Base-by-base conservation (phyloP, 2,888 invertebrate genomes). In the Drosophila austrosaltans region DNA sequence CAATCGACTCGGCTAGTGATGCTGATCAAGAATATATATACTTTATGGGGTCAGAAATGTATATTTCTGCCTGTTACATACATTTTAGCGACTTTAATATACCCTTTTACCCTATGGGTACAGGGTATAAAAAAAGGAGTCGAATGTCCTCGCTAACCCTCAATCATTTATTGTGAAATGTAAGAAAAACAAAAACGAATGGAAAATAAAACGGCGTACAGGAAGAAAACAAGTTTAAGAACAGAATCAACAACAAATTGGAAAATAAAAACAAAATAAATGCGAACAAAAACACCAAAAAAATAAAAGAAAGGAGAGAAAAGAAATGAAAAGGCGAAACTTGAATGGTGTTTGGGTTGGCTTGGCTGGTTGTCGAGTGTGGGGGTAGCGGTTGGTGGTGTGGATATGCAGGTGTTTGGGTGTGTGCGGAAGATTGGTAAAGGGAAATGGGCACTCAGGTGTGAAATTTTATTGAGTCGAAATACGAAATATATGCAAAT, bases 401-500 rank as follows among this genome's bases (percentile, higher is more conserved):
- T 4, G 32, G 56, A 22, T 36, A 20, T 57, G 57, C 57, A 57
- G 57, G 57, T 57, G 48, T 48, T 48, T 48, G 48, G 3, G 25
- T 54, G 39, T 48, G 16, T 48, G 48, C 54, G 77, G 61, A 73
- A 59, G 72, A 28, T 62, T 65, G 63, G 72, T 66, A 69, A 56
- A 68, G 75, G 66, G 70, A 67, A 39, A 64, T 65, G 54, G 40
- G 70, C 84, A 71, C 72, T 81, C 85, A 85, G 86, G 85, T 85
- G 85, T 86, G 79, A 84, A 85, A 85, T 86, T 85, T 85, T 85
- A 85, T 85, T 85, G 86, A 82, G 79, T 82, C 76, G 86, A 86
- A 84, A 86, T 86, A 86, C 84, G 86, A 86, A 84, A 86, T 84
- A 82, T 86, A 85, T 85, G 86, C 85, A 85, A 86, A 85, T 85